A percentile compares a stretch with the other conserved stretches of the same genome.
These are phyloP conservation scores for Catharus bicknelli DNA, from an alignment of 2,113 vertebrate species.

Conservation along the genomic window DNA sequence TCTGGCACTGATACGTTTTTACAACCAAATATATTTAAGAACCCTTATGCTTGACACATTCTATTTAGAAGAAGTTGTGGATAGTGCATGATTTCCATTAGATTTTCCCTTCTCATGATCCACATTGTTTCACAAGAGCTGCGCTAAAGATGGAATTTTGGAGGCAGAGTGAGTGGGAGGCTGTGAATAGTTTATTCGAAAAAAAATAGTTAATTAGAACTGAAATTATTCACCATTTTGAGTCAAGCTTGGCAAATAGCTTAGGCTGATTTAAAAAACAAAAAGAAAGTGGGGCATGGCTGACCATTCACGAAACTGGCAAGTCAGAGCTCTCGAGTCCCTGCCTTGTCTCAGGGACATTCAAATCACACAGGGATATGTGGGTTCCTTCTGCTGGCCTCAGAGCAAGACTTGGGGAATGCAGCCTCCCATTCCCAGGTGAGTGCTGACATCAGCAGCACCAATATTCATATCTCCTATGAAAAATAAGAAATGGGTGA, in stretches of 20 bases:
- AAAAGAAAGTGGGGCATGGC: no score
- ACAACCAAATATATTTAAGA: background rate
- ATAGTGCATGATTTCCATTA: background rate
- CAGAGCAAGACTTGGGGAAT: background rate
- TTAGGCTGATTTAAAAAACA: background rate
- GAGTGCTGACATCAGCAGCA: background rate
- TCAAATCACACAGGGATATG: background rate
- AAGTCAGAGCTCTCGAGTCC: background rate
- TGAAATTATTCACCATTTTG: slow-evolving; percentile 46
- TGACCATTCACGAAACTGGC: slow-evolving; percentile 15
- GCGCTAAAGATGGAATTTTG: slow-evolving; percentile 57
- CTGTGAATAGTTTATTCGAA: slow-evolving; percentile 46
- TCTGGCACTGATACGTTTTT: background rate
- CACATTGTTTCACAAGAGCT: slow-evolving; percentile 46
- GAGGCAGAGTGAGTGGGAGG: slow-evolving; percentile 61
- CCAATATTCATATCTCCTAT: background rate
- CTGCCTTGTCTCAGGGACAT: background rate
- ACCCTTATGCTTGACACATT: background rate
- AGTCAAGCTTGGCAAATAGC: slow-evolving; percentile 2
- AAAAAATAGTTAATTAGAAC: slow-evolving; percentile 34
- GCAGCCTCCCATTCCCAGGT: background rate
- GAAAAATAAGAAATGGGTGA: background rate
- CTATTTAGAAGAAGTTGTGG: background rate
- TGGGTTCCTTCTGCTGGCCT: background rate
- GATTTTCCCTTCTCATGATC: slow-evolving; percentile 4